Evolutionary conservation across 1,140 invertebrate species (phyloP).

Genomic region (Cydia fagiglandana): DNA sequence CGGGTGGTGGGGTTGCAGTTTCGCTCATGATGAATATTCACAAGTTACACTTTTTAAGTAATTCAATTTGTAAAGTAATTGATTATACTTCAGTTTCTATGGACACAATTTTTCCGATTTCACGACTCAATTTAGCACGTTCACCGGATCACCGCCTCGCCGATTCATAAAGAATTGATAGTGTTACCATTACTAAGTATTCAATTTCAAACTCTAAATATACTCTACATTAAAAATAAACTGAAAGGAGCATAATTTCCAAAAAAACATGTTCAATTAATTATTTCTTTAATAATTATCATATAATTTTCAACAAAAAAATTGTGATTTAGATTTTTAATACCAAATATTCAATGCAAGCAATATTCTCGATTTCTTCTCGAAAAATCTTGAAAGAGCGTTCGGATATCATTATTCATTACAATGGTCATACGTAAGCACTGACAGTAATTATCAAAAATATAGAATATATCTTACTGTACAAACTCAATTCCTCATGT

Average conservation of each 20-base stretch:
- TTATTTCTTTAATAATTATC: neutral
- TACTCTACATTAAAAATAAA: neutral
- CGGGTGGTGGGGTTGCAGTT: constrained; percentile 85
- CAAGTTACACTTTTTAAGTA: constrained; percentile 32
- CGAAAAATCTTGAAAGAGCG: constrained; percentile 1
- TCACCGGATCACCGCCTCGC: constrained; percentile 35
- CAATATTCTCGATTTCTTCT: neutral
- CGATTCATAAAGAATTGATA: constrained; percentile 25
- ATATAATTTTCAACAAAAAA: neutral
- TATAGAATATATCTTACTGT: too few species aligned
- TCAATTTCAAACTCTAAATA: neutral
- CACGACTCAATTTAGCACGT: constrained; percentile 41
- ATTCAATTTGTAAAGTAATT: constrained; percentile 45
- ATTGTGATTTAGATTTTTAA: neutral
- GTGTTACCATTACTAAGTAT: constrained; percentile 11
- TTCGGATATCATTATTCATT: neutral
- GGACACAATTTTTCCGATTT: constrained; percentile 32
- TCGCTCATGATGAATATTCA: constrained; percentile 58
- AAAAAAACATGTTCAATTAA: neutral
- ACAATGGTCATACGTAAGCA: too few species aligned
- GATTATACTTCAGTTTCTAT: constrained; percentile 43
- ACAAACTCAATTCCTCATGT: too few species aligned
- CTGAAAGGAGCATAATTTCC: neutral
- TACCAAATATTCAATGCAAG: neutral
- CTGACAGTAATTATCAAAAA: too few species aligned